Percentiles rank a stretch among this genome's conserved stretches.
phyloP scores from a whole-genome alignment of 2,113 vertebrate genomes.

The Amphilophus citrinellus region DNA sequence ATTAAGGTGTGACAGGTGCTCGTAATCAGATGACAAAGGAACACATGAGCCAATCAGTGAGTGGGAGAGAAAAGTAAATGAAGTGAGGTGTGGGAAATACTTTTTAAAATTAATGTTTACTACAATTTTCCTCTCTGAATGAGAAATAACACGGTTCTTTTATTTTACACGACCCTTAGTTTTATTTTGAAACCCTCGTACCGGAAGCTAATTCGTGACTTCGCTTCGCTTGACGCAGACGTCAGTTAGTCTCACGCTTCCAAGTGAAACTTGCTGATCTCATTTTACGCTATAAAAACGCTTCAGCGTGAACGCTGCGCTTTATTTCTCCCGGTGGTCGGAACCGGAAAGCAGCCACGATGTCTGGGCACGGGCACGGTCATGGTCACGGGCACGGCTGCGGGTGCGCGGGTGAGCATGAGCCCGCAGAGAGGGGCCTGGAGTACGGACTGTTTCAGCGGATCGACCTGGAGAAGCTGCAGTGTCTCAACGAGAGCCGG shows the following conservation, averaged over 20 bases:
- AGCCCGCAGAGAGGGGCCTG: constrained; percentile 88
- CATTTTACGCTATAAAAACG: neutral
- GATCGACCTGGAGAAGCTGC: constrained; percentile 91
- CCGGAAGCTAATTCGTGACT: neutral
- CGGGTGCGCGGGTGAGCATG: constrained; percentile 83
- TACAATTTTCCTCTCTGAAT: accelerated
- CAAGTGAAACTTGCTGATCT: constrained; percentile 53
- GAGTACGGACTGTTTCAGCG: constrained; percentile 90
- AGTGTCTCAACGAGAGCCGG: constrained; percentile 94
- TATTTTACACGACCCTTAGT: neutral
- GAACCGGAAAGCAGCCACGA: constrained; percentile 26
- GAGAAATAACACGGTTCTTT: neutral
- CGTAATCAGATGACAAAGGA: neutral
- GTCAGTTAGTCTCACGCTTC: neutral
- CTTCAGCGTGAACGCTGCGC: accelerated
- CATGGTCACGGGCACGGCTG: constrained; percentile 78
- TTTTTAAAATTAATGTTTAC: neutral
- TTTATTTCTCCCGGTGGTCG: neutral
- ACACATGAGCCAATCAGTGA: neutral
- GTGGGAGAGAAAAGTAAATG: neutral
- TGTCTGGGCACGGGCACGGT: constrained; percentile 81
- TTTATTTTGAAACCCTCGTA: constrained; percentile 39
- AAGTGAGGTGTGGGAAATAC: neutral
- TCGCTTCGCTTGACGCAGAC: neutral
- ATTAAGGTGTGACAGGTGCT: neutral